A percentile compares a stretch with the other conserved stretches of the same genome.
Conservation (phyloP, 2,113 vertebrate genomes). For the Sinocyclocheilus rhinocerous region DNA sequence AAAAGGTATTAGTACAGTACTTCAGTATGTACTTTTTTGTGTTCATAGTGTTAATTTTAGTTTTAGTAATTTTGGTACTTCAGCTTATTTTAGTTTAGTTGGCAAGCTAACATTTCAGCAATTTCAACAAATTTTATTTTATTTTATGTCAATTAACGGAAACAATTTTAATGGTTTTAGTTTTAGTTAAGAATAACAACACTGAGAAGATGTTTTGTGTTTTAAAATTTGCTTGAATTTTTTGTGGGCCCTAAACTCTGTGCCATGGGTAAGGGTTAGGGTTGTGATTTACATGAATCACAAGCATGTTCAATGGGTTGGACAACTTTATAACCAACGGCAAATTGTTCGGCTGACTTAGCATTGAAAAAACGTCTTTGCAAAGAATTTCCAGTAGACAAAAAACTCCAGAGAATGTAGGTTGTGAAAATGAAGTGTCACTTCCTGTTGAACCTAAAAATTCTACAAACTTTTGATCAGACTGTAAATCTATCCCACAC, state of each 20-base stretch:
- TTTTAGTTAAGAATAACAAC: no score
- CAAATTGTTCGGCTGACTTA: not conserved
- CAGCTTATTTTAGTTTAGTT: no score
- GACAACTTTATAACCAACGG: not conserved
- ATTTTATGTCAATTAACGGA: no score
- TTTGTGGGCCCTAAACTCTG: not conserved
- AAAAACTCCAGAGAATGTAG: not conserved
- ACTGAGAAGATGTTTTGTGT: no score
- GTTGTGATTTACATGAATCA: not conserved
- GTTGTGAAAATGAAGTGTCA: not conserved
- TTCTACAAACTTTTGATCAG: not conserved
- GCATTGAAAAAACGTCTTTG: not conserved
- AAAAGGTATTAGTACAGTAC: no score
- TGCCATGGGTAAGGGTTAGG: not conserved
- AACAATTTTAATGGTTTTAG: no score
- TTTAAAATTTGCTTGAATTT: no score
- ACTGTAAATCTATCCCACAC: not conserved
- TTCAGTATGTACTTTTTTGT: no score
- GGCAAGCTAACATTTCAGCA: no score
- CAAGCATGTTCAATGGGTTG: not conserved
- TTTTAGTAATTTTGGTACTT: no score
- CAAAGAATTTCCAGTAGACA: not conserved
- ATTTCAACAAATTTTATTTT: no score
- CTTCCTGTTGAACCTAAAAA: not conserved
- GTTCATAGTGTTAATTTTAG: no score